Percentiles rank a stretch among this genome's conserved stretches.
These are phyloP conservation scores for Nemurella pictetii DNA, from an alignment of 2,888 invertebrate genomes.

Conservation along the genomic window DNA sequence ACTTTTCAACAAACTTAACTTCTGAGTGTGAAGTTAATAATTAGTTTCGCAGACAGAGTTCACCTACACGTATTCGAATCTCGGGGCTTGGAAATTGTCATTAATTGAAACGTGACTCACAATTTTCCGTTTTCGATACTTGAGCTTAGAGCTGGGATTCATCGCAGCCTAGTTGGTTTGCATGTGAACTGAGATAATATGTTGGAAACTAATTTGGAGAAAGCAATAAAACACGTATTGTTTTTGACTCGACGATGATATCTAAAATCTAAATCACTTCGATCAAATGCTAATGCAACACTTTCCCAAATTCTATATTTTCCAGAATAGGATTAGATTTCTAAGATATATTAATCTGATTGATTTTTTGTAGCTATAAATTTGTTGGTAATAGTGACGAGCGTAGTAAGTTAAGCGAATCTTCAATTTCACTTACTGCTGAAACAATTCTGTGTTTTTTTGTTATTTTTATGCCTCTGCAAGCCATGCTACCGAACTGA, in stretches of 20 bases:
- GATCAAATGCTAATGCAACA: not conserved
- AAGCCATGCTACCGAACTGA: too few species aligned
- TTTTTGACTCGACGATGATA: not conserved
- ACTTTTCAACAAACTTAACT: constrained; percentile 4
- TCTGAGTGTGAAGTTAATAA: constrained; percentile 10
- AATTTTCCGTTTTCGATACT: not conserved
- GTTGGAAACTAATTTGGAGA: not conserved
- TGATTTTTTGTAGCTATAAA: too few species aligned
- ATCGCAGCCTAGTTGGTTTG: not conserved
- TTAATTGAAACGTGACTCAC: not conserved
- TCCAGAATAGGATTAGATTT: too few species aligned
- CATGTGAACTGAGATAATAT: not conserved
- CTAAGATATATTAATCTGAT: too few species aligned
- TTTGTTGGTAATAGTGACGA: too few species aligned
- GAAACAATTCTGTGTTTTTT: too few species aligned
- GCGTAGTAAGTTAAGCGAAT: too few species aligned
- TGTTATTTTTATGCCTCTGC: too few species aligned
- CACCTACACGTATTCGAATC: not conserved
- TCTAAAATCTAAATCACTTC: not conserved
- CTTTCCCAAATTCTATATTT: too few species aligned
- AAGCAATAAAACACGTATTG: not conserved
- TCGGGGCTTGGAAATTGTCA: not conserved
- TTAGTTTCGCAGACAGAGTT: not conserved
- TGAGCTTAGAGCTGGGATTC: not conserved
- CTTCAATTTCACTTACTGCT: too few species aligned